Evolutionary conservation across 2,888 invertebrate species (phyloP), one percentile per base, ranked within the genome.

Genomic region (Parelbella ahira): DNA sequence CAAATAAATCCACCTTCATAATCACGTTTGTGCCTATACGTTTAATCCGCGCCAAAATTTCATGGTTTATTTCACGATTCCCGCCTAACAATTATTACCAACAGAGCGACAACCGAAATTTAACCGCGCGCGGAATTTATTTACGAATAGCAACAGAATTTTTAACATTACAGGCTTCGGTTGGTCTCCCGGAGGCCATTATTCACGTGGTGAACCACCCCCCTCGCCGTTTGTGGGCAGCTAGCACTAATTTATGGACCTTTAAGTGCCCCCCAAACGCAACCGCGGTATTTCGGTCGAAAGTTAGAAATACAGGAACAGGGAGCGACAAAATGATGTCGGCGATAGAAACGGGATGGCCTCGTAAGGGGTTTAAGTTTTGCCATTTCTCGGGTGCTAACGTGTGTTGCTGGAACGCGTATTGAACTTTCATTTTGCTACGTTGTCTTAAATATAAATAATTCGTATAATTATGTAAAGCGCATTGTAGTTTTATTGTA

Each of bases 171-270:
- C 67, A 56, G 56, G 62, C 53, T 55, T 67, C 62, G 56, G 60
- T 60, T 63, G 61, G 69, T 66, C 68, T 71, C 70, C 61, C 61
- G 55, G 63, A 56, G 64, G 68, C 77, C 76, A 84, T 84, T 77
- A 84, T 61, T 84, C 81, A 81, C 75, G 71, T 62, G 64, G 67
- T 55, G 61, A 70, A 68, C 73, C 76, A 73, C 68, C 80, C 73
- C 79, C 79, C 80, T 79, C 75, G 70, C 72, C 70, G 65, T 78
- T 78, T 78, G 83, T 68, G 82, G 83, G 67, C 68, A 73, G 72
- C 78, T 66, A 65, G 72, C 61, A 66, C 76, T 80, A 84, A 86
- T 87, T 86, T 87, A 86, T 79, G 58, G 68, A 70, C 70, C 76
- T 82, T 75, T 78, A 78, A 86, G 78, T 82, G 77, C 78, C 74